phyloP scores from a whole-genome alignment of 2,113 vertebrate genomes.

The Phalacrocorax aristotelis region DNA sequence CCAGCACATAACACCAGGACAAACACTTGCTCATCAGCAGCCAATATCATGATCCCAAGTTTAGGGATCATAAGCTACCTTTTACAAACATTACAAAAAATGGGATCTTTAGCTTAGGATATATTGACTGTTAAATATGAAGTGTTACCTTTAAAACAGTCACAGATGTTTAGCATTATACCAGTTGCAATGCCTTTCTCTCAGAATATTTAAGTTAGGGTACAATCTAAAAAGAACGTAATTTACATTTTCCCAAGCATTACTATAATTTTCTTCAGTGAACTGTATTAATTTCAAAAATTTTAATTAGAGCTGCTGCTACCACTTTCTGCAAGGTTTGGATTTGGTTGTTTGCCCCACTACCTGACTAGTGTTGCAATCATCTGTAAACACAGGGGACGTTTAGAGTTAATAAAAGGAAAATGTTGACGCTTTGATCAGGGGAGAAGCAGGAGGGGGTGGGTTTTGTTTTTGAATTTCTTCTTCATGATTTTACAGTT shows the following conservation, averaged over 20 bases:
- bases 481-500: conserved; percentile 17
- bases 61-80: neutral
- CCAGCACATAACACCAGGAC: neutral
- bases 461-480: neutral
- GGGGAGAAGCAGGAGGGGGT: neutral
- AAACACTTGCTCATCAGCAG: neutral
- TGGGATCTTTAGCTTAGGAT: neutral
- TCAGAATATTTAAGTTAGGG: neutral
- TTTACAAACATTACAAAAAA: neutral
- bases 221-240: neutral
- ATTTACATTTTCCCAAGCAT: neutral
- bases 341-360: neutral
- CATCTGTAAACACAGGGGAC: conserved; percentile 24
- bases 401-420: conserved; percentile 39
- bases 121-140: neutral
- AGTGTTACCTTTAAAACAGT: neutral
- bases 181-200: neutral
- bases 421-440: conserved; percentile 42
- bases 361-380: neutral
- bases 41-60: neutral
- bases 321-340: neutral
- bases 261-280: neutral
- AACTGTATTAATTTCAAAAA: neutral
- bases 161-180: neutral
- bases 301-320: neutral